Conservation (phyloP, 1,140 invertebrate genomes). For the Phymastichus coffea region DNA sequence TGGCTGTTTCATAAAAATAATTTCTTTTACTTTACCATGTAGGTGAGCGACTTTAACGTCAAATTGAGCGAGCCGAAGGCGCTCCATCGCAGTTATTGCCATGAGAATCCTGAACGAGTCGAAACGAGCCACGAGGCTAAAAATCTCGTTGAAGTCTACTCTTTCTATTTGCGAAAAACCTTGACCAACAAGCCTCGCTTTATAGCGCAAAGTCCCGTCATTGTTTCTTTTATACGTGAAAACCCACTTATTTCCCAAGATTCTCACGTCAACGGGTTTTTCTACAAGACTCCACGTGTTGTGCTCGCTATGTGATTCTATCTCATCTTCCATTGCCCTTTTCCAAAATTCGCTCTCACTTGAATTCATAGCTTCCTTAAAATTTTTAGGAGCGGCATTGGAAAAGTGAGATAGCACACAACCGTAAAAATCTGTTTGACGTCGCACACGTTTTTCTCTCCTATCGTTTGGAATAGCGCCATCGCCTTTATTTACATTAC, state of each 20-base stretch:
- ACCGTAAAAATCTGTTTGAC: background rate
- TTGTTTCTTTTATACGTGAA: slow-evolving; percentile 23
- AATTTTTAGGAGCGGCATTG: background rate
- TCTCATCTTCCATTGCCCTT: slow-evolving; percentile 30
- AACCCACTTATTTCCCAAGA: slow-evolving; percentile 33
- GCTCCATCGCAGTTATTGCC: background rate
- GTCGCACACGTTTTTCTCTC: background rate
- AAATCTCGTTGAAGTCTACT: slow-evolving; percentile 14
- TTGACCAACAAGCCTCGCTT: slow-evolving; percentile 11
- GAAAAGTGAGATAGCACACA: background rate
- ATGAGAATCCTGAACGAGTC: background rate
- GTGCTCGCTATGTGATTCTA: background rate
- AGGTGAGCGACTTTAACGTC: slow-evolving; percentile 45
- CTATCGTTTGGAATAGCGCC: background rate
- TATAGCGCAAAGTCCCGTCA: slow-evolving; percentile 40
- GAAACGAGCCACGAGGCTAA: background rate
- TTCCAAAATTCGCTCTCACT: slow-evolving; percentile 33
- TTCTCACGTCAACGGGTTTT: slow-evolving; percentile 25
- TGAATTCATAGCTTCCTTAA: slow-evolving; percentile 19
- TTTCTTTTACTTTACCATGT: slow-evolving; percentile 35
- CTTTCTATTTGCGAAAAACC: slow-evolving; percentile 13
- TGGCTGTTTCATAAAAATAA: slow-evolving; percentile 17
- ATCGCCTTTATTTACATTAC: background rate
- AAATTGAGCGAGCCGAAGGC: slow-evolving; percentile 24
- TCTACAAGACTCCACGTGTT: background rate